Conservation (phyloP, 2,797 vertebrate species). For the Sebastes nivosus region DNA sequence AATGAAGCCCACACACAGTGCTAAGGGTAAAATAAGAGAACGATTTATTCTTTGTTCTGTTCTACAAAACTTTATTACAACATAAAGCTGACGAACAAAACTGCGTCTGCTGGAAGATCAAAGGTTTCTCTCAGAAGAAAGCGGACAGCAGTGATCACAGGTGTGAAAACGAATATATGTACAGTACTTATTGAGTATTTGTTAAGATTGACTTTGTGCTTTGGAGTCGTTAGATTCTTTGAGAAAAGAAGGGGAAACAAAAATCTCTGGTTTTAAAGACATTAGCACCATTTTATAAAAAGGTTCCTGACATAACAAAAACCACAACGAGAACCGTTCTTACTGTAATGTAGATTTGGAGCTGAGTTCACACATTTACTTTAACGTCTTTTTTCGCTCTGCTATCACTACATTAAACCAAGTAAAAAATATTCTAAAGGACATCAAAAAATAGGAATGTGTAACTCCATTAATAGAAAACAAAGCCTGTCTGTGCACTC, state of each 20-base stretch:
- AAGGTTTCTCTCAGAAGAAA: conserved; percentile 38
- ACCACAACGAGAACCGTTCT: conserved; percentile 6
- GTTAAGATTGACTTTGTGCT: conserved; percentile 49
- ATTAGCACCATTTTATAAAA: conserved; percentile 68
- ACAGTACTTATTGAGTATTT: conserved; percentile 36
- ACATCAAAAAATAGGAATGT: conserved; percentile 11
- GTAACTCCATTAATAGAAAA: conserved; percentile 1
- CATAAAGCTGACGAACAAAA: conserved; percentile 83
- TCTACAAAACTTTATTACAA: conserved; percentile 85
- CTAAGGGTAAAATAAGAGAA: conserved; percentile 53
- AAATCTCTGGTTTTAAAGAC: conserved; percentile 27
- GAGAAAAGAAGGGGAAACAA: conserved; percentile 31
- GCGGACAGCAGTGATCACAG: conserved; percentile 30
- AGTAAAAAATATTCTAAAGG: conserved; percentile 21
- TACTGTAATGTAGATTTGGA: conserved; percentile 1
- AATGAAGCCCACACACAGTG: conserved; percentile 29
- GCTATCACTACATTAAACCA: not conserved
- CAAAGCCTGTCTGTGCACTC: not conserved
- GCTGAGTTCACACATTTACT: not conserved
- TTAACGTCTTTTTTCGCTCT: not conserved
- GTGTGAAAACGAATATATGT: conserved; percentile 36
- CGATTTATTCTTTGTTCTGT: conserved; percentile 76
- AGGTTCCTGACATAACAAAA: conserved; percentile 18
- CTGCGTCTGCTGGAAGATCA: conserved; percentile 61
- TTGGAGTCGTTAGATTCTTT: conserved; percentile 44